Conservation (phyloP, 2,797 vertebrate genomes). For the Tenualosa ilisha region DNA sequence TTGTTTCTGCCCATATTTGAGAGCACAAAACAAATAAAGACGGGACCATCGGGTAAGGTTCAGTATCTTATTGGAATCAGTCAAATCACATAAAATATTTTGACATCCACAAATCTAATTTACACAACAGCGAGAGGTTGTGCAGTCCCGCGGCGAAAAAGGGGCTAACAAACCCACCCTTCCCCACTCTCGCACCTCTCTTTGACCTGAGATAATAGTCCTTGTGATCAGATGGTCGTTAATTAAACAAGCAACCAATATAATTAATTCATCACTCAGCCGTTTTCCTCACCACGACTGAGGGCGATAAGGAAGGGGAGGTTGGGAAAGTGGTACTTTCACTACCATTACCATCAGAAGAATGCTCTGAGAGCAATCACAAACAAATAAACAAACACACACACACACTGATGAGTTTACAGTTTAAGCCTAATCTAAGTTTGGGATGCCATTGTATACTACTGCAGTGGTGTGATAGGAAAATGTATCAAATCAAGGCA, state of each 20-base stretch:
- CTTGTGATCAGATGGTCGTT: conserved; percentile 54
- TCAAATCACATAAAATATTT: neutral
- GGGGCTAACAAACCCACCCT: neutral
- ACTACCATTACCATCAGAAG: neutral
- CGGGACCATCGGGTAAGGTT: neutral
- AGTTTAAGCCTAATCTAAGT: neutral
- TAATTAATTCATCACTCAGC: conserved; percentile 70
- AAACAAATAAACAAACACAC: neutral
- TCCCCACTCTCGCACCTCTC: conserved; percentile 27
- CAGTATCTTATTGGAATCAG: neutral
- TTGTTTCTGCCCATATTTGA: neutral
- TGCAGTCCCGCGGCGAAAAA: neutral
- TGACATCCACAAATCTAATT: neutral
- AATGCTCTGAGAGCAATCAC: neutral
- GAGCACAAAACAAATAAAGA: neutral
- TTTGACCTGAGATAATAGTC: conserved; percentile 51
- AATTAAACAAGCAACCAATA: conserved; percentile 61
- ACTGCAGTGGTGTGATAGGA: neutral
- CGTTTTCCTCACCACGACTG: neutral
- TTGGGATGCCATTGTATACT: neutral
- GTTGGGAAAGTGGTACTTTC: neutral
- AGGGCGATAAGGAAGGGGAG: neutral
- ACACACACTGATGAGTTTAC: too few relatives aligned
- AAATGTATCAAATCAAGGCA: neutral
- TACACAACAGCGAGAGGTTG: neutral